Evolutionary conservation across 2,113 vertebrate genomes (phyloP).

Genomic region (Formicarius rufipectus): DNA sequence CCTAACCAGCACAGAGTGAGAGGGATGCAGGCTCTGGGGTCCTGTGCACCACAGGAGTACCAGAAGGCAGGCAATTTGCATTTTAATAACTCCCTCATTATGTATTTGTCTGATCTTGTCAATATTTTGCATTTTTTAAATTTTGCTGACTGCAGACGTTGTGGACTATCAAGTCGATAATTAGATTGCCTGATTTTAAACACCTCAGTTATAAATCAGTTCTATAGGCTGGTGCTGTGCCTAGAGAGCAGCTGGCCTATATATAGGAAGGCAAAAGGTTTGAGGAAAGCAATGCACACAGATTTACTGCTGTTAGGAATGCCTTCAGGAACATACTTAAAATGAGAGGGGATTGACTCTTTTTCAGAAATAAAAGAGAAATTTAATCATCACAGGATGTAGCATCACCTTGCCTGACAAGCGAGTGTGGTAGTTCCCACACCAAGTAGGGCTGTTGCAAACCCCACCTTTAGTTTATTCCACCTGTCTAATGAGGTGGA

Average conservation of each 20-base stretch:
- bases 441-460: neutral
- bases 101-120: conserved; percentile 54
- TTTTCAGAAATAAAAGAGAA: neutral
- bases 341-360: neutral
- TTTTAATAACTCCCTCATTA: conserved; percentile 57
- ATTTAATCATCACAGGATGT: neutral
- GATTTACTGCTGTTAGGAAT: neutral
- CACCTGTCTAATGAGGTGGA: neutral
- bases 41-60: neutral
- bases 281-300: neutral
- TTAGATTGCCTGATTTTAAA: conserved; percentile 33
- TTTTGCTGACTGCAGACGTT: conserved; percentile 29
- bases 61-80: conserved; percentile 41
- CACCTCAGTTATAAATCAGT: neutral
- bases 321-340: neutral
- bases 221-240: neutral
- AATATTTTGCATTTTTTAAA: conserved; percentile 51
- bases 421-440: neutral
- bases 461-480: neutral
- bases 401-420: neutral
- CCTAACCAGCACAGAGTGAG: accelerated
- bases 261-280: neutral
- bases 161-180: conserved; percentile 6
- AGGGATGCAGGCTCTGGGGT: neutral
- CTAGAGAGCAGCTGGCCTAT: neutral